Evolutionary conservation across 2,888 invertebrate species (phyloP).

Genomic region (Drosophila maculinotata): DNA sequence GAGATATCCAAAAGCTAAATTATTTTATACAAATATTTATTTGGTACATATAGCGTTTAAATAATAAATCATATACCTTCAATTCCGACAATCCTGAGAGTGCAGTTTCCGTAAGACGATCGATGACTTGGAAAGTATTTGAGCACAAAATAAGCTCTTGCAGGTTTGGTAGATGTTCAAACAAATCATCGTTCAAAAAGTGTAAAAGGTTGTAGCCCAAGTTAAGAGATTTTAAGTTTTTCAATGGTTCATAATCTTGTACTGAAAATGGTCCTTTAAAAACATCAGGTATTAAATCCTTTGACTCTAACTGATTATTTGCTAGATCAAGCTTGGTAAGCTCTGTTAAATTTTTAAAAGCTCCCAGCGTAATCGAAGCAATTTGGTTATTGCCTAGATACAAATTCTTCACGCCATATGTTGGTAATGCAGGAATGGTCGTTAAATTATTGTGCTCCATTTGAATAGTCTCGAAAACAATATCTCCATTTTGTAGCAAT

Average conservation of each 20-base stretch:
- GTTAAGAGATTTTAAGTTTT: constrained; percentile 81
- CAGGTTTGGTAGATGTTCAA: constrained; percentile 90
- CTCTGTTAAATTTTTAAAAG: constrained; percentile 88
- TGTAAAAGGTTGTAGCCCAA: constrained; percentile 90
- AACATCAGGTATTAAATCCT: constrained; percentile 87
- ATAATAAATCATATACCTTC: constrained; percentile 86
- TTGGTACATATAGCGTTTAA: not conserved
- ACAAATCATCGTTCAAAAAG: constrained; percentile 89
- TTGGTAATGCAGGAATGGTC: constrained; percentile 85
- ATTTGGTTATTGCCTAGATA: constrained; percentile 89
- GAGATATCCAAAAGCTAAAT: constrained; percentile 89
- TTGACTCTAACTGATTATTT: constrained; percentile 88
- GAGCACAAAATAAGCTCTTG: constrained; percentile 89
- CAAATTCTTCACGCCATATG: constrained; percentile 85
- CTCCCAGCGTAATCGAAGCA: constrained; percentile 87
- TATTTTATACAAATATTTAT: not conserved
- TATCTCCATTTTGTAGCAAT: constrained; percentile 73
- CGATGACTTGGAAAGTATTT: constrained; percentile 90
- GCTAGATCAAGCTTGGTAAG: constrained; percentile 89
- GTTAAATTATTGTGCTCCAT: constrained; percentile 81
- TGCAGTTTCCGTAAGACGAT: constrained; percentile 88
- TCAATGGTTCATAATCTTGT: constrained; percentile 72
- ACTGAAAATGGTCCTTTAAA: constrained; percentile 87
- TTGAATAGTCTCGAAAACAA: constrained; percentile 77
- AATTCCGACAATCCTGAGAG: constrained; percentile 88